Conservation (phyloP, 35 echinoderm and acorn worm species). For the Ophiothrix spiculata region DNA sequence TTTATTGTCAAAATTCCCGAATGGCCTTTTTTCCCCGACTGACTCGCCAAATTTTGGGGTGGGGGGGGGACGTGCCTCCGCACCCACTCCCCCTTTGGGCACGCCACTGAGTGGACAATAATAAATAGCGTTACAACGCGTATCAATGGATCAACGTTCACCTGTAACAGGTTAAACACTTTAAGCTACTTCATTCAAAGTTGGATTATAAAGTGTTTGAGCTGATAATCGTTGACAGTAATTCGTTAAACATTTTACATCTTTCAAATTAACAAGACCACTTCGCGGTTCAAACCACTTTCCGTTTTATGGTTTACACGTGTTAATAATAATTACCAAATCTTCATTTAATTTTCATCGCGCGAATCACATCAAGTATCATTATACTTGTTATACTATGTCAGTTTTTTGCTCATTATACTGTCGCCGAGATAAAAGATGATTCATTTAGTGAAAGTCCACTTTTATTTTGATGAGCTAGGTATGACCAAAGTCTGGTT, state of each 20-base stretch:
- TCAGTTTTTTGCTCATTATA: too few relatives aligned
- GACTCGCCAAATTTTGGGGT: too few relatives aligned
- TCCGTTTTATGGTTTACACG: slow-evolving; percentile 1
- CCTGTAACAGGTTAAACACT: too few relatives aligned
- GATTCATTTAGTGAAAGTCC: background rate
- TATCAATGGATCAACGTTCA: too few relatives aligned
- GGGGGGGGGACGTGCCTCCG: too few relatives aligned
- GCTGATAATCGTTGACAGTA: background rate
- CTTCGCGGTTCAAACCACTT: slow-evolving; percentile 5
- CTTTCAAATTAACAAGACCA: background rate
- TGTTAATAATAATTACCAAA: background rate
- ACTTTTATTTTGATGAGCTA: background rate
- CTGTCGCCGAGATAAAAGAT: slow-evolving; percentile 7
- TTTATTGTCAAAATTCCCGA: too few relatives aligned
- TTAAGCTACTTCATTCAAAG: too few relatives aligned
- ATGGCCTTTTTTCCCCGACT: too few relatives aligned
- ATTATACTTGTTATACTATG: background rate
- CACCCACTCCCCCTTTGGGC: too few relatives aligned
- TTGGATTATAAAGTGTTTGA: too few relatives aligned
- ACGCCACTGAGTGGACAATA: too few relatives aligned
- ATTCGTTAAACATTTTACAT: background rate
- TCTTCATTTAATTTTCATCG: background rate
- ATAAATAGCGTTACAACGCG: too few relatives aligned
- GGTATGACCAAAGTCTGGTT: background rate
- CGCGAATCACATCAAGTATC: background rate